Evolutionary conservation across 1,140 invertebrate genomes (phyloP).

Genomic region (Tetramorium simillimum): DNA sequence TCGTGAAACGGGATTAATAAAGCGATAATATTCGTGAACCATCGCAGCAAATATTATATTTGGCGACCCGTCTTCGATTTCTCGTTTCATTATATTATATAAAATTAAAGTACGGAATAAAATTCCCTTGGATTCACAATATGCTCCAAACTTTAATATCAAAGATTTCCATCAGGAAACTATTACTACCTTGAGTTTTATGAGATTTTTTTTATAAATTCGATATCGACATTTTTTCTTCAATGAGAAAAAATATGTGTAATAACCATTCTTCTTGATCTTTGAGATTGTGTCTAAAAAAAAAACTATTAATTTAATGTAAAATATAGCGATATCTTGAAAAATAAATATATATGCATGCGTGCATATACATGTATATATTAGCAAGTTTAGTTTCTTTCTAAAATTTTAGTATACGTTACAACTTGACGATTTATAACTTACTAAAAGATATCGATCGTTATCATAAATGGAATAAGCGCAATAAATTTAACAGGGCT

Average conservation of each 20-base stretch:
- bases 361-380: background rate
- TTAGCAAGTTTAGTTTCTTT: background rate
- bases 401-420: background rate
- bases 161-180: background rate
- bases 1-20: conserved; percentile 23
- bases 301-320: background rate
- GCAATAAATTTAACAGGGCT: conserved; percentile 23
- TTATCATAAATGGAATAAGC: background rate
- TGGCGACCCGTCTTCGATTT: background rate
- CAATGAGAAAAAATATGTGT: background rate
- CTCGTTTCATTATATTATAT: background rate
- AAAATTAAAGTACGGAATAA: background rate
- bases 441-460: background rate
- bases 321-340: background rate
- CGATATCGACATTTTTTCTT: background rate
- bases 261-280: background rate
- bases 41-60: conserved; percentile 33
- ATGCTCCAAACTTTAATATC: background rate
- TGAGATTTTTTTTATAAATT: background rate
- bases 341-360: background rate
- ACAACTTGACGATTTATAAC: background rate
- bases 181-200: background rate
- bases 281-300: background rate
- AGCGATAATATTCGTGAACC: background rate
- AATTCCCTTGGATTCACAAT: background rate